Percentiles rank a stretch among this genome's conserved stretches.
phyloP scores from a whole-genome alignment of 2,113 vertebrate species.

The Muscicapa adusta region DNA sequence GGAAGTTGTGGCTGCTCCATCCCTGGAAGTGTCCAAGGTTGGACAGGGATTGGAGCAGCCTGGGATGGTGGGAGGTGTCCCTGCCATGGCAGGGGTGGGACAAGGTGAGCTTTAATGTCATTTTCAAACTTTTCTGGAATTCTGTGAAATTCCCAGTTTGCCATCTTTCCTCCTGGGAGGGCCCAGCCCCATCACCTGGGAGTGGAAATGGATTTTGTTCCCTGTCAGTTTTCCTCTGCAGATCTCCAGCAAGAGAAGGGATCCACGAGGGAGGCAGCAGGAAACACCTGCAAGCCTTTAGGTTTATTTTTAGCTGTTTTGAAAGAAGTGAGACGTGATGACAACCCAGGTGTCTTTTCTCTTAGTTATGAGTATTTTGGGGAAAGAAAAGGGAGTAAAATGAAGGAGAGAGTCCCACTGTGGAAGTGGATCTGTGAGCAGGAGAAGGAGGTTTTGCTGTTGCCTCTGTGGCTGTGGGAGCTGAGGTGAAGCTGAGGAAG shows the following conservation, averaged over 20 bases:
- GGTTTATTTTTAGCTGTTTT: background rate
- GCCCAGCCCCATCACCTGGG: background rate
- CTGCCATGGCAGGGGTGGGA: background rate
- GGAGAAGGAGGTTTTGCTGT: background rate
- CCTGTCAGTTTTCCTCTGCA: background rate
- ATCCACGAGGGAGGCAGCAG: background rate
- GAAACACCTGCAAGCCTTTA: background rate
- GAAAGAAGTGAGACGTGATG: background rate
- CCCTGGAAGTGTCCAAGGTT: background rate
- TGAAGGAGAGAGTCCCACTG: background rate
- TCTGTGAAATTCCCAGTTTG: background rate
- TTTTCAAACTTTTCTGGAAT: background rate
- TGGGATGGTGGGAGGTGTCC: background rate
- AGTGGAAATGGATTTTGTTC: background rate
- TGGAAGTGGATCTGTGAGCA: background rate
- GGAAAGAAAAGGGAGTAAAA: too few relatives aligned
- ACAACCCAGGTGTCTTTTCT: background rate
- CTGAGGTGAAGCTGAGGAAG: background rate
- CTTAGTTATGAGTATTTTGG: background rate
- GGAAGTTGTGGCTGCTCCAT: background rate
- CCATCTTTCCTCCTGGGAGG: background rate
- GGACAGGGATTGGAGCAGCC: fast-evolving
- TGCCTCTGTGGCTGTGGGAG: fast-evolving
- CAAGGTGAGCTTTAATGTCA: fast-evolving
- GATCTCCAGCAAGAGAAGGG: background rate